A percentile compares a stretch with the other conserved stretches of the same genome.
phyloP scores from a whole-genome alignment of 1,140 invertebrate species.

The Kradibia gibbosae region DNA sequence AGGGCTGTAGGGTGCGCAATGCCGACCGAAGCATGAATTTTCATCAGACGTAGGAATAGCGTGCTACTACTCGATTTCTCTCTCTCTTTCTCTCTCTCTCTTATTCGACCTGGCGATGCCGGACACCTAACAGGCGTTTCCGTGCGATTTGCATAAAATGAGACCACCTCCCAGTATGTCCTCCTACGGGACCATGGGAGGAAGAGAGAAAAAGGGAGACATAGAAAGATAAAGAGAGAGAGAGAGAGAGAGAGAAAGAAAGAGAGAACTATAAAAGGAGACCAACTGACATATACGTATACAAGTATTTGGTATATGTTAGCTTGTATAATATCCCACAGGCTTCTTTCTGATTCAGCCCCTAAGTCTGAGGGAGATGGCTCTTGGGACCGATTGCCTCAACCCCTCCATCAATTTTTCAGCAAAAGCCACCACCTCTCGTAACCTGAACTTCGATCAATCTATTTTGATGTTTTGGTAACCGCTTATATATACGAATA shows the following conservation, averaged over 20 bases:
- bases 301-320: constrained; percentile 40
- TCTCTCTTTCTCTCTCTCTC: constrained; percentile 14
- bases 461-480: background rate
- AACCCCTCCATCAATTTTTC: background rate
- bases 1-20: background rate
- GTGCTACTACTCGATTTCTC: constrained; percentile 5
- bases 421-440: background rate
- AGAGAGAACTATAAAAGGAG: constrained; percentile 6
- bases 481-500: background rate
- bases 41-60: constrained; percentile 39
- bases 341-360: constrained; percentile 13
- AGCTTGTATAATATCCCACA: constrained; percentile 37
- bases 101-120: constrained; percentile 24
- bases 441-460: background rate
- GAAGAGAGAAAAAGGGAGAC: background rate
- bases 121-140: constrained; percentile 59
- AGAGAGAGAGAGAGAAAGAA: background rate
- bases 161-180: constrained; percentile 33
- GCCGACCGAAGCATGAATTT: constrained; percentile 40
- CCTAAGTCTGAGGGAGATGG: background rate
- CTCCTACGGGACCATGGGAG: background rate
- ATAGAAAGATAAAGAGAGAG: background rate
- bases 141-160: constrained; percentile 62
- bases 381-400: constrained; percentile 11
- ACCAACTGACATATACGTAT: constrained; percentile 46